These are phyloP conservation scores for Muscicapa adusta DNA, from an alignment of 2,113 vertebrate genomes.

Conservation along the genomic window DNA sequence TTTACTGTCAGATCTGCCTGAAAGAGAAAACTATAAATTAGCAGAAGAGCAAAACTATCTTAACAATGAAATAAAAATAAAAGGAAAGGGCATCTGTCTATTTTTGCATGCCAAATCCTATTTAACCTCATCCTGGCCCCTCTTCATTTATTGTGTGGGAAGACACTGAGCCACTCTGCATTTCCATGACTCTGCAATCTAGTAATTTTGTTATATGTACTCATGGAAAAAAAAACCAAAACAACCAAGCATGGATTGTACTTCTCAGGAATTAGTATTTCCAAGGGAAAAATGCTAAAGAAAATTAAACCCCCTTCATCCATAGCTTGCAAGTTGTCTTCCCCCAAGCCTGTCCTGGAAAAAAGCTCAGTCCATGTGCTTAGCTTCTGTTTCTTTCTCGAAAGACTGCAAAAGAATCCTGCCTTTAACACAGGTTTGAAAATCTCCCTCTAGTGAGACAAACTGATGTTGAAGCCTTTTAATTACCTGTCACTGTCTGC, in stretches of 20 bases:
- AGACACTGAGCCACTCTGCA: background rate
- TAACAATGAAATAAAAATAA: background rate
- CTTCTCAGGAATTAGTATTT: background rate
- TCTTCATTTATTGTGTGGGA: background rate
- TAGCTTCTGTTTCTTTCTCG: background rate
- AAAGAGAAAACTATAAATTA: background rate
- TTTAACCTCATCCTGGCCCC: background rate
- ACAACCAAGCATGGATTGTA: background rate
- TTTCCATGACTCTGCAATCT: background rate
- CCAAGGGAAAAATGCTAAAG: background rate
- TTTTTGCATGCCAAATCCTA: background rate
- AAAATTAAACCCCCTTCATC: background rate
- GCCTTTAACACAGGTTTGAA: background rate
- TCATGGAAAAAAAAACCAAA: background rate
- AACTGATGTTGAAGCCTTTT: background rate
- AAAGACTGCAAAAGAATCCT: background rate
- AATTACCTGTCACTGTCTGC: background rate
- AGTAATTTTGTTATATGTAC: background rate
- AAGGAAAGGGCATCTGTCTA: no score
- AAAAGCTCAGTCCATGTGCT: background rate
- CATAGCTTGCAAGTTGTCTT: rapidly evolving
- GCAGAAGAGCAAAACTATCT: background rate
- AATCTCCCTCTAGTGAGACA: background rate
- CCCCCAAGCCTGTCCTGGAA: background rate
- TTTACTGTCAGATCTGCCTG: background rate